phyloP scores from a whole-genome alignment of 1,140 invertebrate species.

The Heliconius hewitsoni region DNA sequence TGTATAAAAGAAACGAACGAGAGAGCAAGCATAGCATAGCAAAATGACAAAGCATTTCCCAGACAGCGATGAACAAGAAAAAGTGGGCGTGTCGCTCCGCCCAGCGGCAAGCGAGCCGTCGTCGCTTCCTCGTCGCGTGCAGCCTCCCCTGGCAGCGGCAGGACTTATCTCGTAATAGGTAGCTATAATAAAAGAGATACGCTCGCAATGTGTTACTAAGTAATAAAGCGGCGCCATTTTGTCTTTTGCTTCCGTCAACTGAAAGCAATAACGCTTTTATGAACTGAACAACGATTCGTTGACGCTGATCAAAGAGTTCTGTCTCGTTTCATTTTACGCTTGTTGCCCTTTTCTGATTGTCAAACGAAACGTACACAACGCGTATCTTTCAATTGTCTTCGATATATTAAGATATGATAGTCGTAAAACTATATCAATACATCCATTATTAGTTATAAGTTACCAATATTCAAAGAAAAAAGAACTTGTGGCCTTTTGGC shows the following conservation, averaged over 20 bases:
- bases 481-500: too few species aligned
- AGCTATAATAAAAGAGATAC: constrained; percentile 77
- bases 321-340: constrained; percentile 71
- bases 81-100: constrained; percentile 77
- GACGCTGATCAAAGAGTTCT: constrained; percentile 74
- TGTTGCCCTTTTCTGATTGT: constrained; percentile 65
- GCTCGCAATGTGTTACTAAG: constrained; percentile 77
- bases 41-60: constrained; percentile 54
- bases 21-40: constrained; percentile 23
- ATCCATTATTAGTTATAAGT: not conserved
- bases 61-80: constrained; percentile 63
- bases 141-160: constrained; percentile 54
- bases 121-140: constrained; percentile 63
- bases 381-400: constrained; percentile 56
- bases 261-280: constrained; percentile 75
- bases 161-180: constrained; percentile 74
- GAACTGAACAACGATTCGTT: constrained; percentile 66
- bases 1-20: constrained; percentile 20
- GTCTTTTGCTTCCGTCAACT: constrained; percentile 68
- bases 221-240: constrained; percentile 80
- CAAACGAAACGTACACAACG: constrained; percentile 65
- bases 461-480: not conserved
- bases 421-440: not conserved
- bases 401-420: constrained; percentile 2
- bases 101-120: constrained; percentile 49